Evolutionary conservation across 2,888 invertebrate genomes (phyloP).

Genomic region (Dryobota labecula): DNA sequence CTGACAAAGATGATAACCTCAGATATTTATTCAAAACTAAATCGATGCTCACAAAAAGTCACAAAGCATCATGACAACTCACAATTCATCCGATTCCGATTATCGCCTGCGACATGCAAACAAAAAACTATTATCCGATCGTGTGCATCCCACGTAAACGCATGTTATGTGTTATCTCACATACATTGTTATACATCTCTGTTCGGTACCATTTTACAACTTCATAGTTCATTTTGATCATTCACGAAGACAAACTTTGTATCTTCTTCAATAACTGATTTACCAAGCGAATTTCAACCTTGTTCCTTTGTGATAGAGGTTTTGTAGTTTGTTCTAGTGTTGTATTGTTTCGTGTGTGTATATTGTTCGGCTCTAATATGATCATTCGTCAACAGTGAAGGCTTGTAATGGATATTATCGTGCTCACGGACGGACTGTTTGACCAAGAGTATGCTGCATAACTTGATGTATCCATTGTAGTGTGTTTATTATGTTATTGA

Average conservation of each 20-base stretch:
- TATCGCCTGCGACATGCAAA: constrained; percentile 67
- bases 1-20: background rate
- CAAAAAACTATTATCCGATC: constrained; percentile 79
- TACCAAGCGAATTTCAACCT: constrained; percentile 55
- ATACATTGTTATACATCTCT: constrained; percentile 71
- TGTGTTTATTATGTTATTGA: constrained; percentile 49
- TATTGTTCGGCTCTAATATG: constrained; percentile 81
- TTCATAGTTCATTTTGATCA: constrained; percentile 67
- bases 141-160: constrained; percentile 82
- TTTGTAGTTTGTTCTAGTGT: constrained; percentile 49
- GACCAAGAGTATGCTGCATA: constrained; percentile 61
- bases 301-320: constrained; percentile 4
- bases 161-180: constrained; percentile 81
- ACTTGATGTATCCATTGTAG: constrained; percentile 44
- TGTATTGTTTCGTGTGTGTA: constrained; percentile 55
- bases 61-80: constrained; percentile 42
- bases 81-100: constrained; percentile 48
- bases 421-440: constrained; percentile 75
- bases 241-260: constrained; percentile 47
- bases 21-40: constrained; percentile 30
- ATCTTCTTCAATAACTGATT: constrained; percentile 19
- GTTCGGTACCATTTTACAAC: constrained; percentile 64
- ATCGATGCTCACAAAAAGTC: constrained; percentile 10
- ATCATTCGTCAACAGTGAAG: constrained; percentile 85
- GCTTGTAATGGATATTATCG: constrained; percentile 82